These are phyloP conservation scores for Scaptomyza caliginosa DNA, from an alignment of 2,888 invertebrate genomes.

Conservation along the genomic window DNA sequence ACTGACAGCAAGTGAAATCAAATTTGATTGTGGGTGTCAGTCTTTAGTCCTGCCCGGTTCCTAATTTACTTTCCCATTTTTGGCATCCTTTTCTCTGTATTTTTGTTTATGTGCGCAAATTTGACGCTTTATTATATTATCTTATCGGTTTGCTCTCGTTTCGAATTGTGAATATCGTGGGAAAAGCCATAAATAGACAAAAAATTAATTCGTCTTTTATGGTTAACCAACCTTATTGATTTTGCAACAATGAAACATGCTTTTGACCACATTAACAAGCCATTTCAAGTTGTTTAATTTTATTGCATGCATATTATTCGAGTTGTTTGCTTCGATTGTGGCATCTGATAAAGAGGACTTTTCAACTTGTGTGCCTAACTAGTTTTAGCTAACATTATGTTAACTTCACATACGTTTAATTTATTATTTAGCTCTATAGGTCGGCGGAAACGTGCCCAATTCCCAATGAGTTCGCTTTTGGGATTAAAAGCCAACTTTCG, in stretches of 20 bases:
- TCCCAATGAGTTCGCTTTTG: conserved; percentile 39
- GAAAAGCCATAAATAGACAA: conserved; percentile 22
- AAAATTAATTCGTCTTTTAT: conserved; percentile 27
- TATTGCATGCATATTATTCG: neutral
- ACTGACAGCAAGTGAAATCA: conserved; percentile 54
- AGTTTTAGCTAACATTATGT: neutral
- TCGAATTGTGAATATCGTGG: conserved; percentile 7
- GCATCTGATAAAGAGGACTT: neutral
- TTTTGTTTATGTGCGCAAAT: conserved; percentile 39
- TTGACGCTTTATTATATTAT: conserved; percentile 48
- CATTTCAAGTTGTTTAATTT: conserved; percentile 8
- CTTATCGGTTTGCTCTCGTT: conserved; percentile 16
- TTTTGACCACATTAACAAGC: conserved; percentile 8
- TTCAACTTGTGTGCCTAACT: neutral
- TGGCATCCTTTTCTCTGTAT: conserved; percentile 3
- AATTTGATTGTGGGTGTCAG: conserved; percentile 55
- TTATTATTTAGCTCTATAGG: neutral
- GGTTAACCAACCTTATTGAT: conserved; percentile 22
- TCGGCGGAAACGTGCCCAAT: conserved; percentile 1
- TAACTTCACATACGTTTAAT: neutral
- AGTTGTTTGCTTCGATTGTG: neutral
- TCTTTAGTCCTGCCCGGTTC: conserved; percentile 8
- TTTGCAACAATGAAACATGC: conserved; percentile 5
- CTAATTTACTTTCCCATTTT: neutral
- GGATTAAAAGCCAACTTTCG: conserved; percentile 57